phyloP scores from a whole-genome alignment of 1,140 invertebrate species.

The Macrocentrus cingulum region DNA sequence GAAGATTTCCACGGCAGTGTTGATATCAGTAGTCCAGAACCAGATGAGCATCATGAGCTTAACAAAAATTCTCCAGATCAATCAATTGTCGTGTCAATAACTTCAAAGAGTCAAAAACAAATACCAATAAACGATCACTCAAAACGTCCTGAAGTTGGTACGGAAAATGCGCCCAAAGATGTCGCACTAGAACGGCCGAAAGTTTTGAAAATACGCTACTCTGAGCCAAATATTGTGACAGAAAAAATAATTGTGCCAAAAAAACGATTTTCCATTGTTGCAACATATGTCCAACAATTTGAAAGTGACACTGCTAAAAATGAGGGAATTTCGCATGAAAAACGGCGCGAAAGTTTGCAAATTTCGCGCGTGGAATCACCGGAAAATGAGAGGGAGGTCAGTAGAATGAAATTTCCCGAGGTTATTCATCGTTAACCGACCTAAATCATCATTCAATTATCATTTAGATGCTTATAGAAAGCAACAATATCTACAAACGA shows the following conservation, averaged over 20 bases:
- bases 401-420: conserved; percentile 38
- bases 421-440: no score
- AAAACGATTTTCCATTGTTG: conserved; percentile 54
- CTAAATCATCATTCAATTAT: no score
- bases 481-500: conserved; percentile 56
- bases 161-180: not conserved
- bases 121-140: not conserved
- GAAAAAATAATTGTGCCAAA: conserved; percentile 30
- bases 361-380: conserved; percentile 42
- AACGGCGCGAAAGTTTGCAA: conserved; percentile 26
- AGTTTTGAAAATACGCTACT: conserved; percentile 9
- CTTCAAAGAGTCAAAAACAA: not conserved
- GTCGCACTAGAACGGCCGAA: conserved; percentile 2
- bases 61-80: no score
- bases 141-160: no score
- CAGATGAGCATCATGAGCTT: not conserved
- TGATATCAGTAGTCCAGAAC: conserved; percentile 12
- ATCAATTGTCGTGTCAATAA: no score
- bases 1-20: conserved; percentile 17
- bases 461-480: conserved; percentile 7
- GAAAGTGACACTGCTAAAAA: conserved; percentile 38
- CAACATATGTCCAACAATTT: conserved; percentile 52
- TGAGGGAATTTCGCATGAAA: conserved; percentile 29
- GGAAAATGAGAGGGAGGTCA: conserved; percentile 57
- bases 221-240: conserved; percentile 21